Evolutionary conservation across 2,888 invertebrate genomes (phyloP).

Genomic region (Spodoptera exigua): DNA sequence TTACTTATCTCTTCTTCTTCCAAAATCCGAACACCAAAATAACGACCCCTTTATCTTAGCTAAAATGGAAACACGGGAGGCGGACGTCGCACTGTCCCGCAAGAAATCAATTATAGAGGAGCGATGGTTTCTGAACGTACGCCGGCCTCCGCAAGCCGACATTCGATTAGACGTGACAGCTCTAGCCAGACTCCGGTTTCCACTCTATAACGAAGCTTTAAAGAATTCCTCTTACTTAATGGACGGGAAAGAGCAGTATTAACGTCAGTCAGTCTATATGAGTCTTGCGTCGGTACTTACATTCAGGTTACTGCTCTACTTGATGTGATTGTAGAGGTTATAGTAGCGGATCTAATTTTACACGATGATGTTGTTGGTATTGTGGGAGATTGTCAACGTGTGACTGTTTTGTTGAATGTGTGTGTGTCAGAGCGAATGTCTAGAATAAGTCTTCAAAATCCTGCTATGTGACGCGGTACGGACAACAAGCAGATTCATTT

Average conservation of each 20-base stretch:
- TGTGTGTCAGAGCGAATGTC: too few relatives aligned
- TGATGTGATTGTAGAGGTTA: too few relatives aligned
- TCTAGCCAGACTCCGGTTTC: constrained; percentile 1
- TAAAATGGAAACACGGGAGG: neutral
- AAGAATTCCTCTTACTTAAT: constrained; percentile 7
- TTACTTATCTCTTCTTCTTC: neutral
- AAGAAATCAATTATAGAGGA: constrained; percentile 26
- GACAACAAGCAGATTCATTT: too few relatives aligned
- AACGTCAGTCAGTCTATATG: constrained; percentile 1
- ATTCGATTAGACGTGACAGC: constrained; percentile 29
- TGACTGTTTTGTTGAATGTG: too few relatives aligned
- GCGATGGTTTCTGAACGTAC: neutral
- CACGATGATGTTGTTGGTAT: too few relatives aligned
- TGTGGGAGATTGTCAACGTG: too few relatives aligned
- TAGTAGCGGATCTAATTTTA: too few relatives aligned
- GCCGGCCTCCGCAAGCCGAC: constrained; percentile 4
- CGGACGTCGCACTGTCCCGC: neutral
- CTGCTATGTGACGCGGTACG: too few relatives aligned
- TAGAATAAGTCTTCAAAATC: too few relatives aligned
- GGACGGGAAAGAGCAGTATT: neutral
- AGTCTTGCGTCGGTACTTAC: neutral
- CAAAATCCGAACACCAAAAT: neutral
- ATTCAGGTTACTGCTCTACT: neutral
- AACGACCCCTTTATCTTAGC: too few relatives aligned
- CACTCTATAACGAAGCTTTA: constrained; percentile 2